phyloP scores from a whole-genome alignment of 1,140 invertebrate species.

The Caenorhabditis inopinata region DNA sequence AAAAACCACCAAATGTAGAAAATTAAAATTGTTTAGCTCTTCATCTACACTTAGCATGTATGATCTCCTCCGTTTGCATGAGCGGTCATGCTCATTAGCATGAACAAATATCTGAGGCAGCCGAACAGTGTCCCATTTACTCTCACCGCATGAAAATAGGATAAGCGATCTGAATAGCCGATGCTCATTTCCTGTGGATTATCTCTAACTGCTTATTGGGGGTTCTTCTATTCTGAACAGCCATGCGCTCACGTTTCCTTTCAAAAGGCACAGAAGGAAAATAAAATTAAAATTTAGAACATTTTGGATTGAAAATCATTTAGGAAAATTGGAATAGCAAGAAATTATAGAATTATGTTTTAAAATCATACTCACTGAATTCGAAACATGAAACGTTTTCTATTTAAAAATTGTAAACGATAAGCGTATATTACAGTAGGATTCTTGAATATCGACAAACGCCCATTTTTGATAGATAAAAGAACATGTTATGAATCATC shows the following conservation, averaged over 20 bases:
- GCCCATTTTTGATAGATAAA: too few species aligned
- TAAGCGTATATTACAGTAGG: too few species aligned
- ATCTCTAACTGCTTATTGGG: not conserved
- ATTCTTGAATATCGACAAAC: too few species aligned
- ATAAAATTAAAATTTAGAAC: not conserved
- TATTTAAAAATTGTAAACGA: too few species aligned
- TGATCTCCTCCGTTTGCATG: not conserved
- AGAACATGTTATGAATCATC: too few species aligned
- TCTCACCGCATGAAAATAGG: not conserved
- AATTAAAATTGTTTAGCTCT: not conserved
- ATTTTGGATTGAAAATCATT: too few species aligned
- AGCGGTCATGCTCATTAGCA: slow-evolving; percentile 22
- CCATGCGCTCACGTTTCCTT: not conserved
- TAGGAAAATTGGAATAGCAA: too few species aligned
- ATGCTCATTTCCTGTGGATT: not conserved
- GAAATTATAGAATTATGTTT: too few species aligned
- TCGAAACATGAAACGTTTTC: too few species aligned
- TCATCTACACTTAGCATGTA: slow-evolving; percentile 6
- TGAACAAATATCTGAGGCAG: slow-evolving; percentile 12
- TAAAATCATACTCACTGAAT: too few species aligned
- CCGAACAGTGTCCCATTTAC: not conserved
- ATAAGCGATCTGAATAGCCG: not conserved
- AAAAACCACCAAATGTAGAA: too few species aligned
- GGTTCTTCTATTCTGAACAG: not conserved
- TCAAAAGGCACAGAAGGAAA: not conserved